Conservation (phyloP, 2,113 vertebrate genomes). For the Syrmaticus mikado region DNA sequence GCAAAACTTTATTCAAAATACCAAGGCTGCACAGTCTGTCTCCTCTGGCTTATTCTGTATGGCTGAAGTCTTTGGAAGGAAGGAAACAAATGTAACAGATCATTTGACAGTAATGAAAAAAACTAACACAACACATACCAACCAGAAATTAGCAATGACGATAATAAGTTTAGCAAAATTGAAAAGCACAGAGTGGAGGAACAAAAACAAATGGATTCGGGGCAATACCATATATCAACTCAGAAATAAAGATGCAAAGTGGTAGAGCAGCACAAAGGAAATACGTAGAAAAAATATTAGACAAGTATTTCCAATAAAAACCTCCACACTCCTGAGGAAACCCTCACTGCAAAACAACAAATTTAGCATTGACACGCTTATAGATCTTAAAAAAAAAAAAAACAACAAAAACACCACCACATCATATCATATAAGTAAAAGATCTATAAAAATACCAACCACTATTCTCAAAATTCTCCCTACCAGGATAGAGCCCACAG, state of each 20-base stretch:
- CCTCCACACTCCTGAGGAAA: background rate
- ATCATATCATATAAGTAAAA: fast-evolving
- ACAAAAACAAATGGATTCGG: background rate
- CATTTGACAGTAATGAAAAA: background rate
- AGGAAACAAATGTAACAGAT: background rate
- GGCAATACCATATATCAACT: background rate
- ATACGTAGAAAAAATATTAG: background rate
- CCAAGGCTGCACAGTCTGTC: background rate
- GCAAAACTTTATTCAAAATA: background rate
- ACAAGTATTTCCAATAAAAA: background rate
- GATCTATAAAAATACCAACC: background rate
- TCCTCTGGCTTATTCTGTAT: background rate
- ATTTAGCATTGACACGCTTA: background rate
- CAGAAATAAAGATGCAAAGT: background rate
- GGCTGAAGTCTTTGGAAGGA: background rate
- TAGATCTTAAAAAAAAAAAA: background rate
- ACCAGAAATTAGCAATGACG: fast-evolving
- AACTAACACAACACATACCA: background rate
- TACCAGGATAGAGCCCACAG: background rate
- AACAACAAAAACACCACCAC: fast-evolving
- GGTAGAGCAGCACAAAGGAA: background rate
- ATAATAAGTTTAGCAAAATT: background rate
- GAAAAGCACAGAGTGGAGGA: background rate
- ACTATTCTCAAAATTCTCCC: background rate
- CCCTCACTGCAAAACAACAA: background rate